Percentiles rank a stretch among this genome's conserved stretches.
phyloP scores from a whole-genome alignment of 2,888 invertebrate genomes.

The Idaea straminata region DNA sequence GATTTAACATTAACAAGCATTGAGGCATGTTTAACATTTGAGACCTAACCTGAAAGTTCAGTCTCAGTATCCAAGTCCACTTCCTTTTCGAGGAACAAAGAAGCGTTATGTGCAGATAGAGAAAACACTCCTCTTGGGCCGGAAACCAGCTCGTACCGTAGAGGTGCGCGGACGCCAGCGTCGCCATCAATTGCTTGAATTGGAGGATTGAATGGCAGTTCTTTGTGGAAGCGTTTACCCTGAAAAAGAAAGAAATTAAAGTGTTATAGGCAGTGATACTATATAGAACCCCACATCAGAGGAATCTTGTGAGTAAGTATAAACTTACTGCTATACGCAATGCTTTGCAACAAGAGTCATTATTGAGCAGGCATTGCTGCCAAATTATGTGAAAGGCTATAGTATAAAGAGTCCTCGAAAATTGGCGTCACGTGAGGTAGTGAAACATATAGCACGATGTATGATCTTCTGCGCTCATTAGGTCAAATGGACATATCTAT shows the following conservation, averaged over 20 bases:
- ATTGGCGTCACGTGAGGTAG: no score
- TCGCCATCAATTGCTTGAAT: conserved; percentile 91
- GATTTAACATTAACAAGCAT: background rate
- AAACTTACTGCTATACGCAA: no score
- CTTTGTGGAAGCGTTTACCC: conserved; percentile 86
- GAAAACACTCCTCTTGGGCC: conserved; percentile 89
- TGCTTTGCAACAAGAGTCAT: no score
- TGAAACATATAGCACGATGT: no score
- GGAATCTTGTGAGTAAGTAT: no score
- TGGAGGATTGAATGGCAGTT: conserved; percentile 84
- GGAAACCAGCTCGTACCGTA: conserved; percentile 89
- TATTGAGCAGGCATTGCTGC: no score
- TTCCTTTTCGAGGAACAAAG: conserved; percentile 88
- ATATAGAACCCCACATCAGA: background rate
- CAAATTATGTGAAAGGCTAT: no score
- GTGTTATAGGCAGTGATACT: background rate
- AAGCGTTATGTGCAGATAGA: conserved; percentile 86
- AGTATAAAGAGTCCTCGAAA: no score
- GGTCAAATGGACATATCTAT: no score
- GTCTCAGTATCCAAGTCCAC: conserved; percentile 89
- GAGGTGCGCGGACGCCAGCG: conserved; percentile 84
- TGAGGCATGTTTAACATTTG: background rate
- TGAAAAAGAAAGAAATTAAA: conserved; percentile 43
- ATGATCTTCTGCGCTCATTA: no score
- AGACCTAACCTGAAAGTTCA: conserved; percentile 80